These are phyloP conservation scores for Odontophorus gujanensis DNA, from an alignment of 2,113 vertebrate species.

Conservation along the genomic window DNA sequence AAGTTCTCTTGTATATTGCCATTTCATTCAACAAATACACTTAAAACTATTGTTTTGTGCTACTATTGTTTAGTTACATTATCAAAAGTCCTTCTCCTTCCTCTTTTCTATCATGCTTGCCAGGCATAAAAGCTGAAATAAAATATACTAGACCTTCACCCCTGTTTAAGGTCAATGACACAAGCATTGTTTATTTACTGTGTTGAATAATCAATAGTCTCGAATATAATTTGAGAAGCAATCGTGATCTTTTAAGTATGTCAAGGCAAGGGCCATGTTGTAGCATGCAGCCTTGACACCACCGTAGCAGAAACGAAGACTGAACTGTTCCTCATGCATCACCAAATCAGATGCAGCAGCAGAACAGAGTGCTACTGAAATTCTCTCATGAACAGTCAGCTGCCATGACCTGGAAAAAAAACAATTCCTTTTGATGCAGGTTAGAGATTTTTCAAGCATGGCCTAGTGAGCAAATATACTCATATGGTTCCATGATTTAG, in stretches of 20 bases:
- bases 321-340: neutral
- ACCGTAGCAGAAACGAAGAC: neutral
- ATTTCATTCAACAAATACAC: neutral
- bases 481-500: neutral
- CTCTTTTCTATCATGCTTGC: neutral
- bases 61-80: neutral
- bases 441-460: neutral
- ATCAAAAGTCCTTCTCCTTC: neutral
- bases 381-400: neutral
- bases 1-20: neutral
- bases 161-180: neutral
- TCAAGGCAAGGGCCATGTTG: neutral
- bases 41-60: neutral
- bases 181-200: neutral
- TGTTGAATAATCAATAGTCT: neutral
- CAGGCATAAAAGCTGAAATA: constrained; percentile 8
- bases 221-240: neutral
- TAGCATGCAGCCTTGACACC: neutral
- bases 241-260: neutral
- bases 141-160: neutral
- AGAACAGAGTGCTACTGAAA: neutral
- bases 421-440: neutral
- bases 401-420: neutral
- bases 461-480: neutral
- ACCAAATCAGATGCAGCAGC: neutral